Percentiles rank a stretch among this genome's conserved stretches.
phyloP scores from a whole-genome alignment of 2,888 invertebrate species.

The Drosophila anceps region DNA sequence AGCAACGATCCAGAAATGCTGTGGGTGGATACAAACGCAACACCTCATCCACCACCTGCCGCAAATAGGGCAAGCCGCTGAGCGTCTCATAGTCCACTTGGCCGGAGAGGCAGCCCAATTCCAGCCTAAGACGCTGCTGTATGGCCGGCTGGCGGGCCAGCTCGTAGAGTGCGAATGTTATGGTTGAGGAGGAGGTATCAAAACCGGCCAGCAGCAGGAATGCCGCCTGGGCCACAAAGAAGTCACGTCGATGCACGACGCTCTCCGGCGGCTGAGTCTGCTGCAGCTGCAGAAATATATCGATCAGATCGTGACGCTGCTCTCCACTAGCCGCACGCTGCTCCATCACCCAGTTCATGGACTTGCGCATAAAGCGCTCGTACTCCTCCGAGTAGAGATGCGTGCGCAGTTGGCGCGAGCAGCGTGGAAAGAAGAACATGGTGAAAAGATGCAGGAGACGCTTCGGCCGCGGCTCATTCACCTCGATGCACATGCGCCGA shows the following conservation, averaged over 20 bases:
- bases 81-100: conserved; percentile 84
- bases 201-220: conserved; percentile 82
- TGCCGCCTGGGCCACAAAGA: conserved; percentile 82
- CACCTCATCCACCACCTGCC: conserved; percentile 84
- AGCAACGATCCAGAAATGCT: conserved; percentile 82
- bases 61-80: conserved; percentile 84
- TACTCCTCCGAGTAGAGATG: conserved; percentile 76
- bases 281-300: conserved; percentile 85
- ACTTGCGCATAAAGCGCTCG: conserved; percentile 82
- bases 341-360: conserved; percentile 84
- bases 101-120: conserved; percentile 81
- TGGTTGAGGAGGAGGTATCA: conserved; percentile 84
- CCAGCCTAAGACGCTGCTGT: conserved; percentile 83
- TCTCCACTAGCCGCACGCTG: conserved; percentile 83
- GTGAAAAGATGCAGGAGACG: conserved; percentile 83
- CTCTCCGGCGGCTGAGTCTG: conserved; percentile 60
- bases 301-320: conserved; percentile 86
- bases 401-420: conserved; percentile 74
- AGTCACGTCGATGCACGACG: conserved; percentile 69
- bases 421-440: conserved; percentile 84
- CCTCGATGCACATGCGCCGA: conserved; percentile 82
- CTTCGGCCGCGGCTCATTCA: conserved; percentile 81
- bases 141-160: conserved; percentile 83
- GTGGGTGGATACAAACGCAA: conserved; percentile 83
- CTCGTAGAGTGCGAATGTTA: conserved; percentile 85